Base-by-base conservation (phyloP, 1,140 invertebrate species). In the Tribolium madens region DNA sequence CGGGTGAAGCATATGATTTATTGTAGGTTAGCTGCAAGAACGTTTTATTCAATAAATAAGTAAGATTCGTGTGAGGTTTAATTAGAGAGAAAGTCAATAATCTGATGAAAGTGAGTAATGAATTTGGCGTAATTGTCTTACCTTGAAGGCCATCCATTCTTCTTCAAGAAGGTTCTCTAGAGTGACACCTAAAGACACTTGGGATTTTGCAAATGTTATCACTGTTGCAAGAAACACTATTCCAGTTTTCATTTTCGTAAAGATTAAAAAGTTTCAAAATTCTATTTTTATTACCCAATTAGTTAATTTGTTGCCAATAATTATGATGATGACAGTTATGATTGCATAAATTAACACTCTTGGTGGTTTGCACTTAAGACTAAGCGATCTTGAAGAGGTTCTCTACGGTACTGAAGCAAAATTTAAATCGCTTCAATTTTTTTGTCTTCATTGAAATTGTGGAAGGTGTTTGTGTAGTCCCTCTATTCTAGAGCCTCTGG, bases 91-190 rank as follows among this genome's bases (percentile, higher is more conserved):
- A 42, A 42, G 36, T 42, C 36, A 42, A 42, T 42, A 2, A 36
- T 36, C 33, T 6, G 33, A 36, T 2, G 36, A 42, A 42, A 42
- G 36, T 42, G 36, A n/a, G 36, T n/a, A n/a, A 42, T 42, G 36
- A n/a, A 42, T 42, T 42, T 1, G 36, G n/a, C 9, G 36, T n/a
- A 42, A 42, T 42, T 42, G 36, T 42, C 9, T 9, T 42, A 57
- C 52, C 52, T 64, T 64, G 57, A 64, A 64, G 12, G 57, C 57
- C 21, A 33, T 33, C 57, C 57, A 64, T 33, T 64, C 57, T 10
- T 64, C 57, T 9, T 33, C 2, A 4, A 64, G 26, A 14, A 64
- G 57, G 12, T 64, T 64, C 9, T 64, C 57, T 26, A 64, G 6
- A 10, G 57, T 31, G 7, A 64, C 14, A 5, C 7, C 13, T n/a